These are phyloP conservation scores for Entomobrya multifasciata DNA, from an alignment of 2,888 invertebrate species.

Conservation along the genomic window DNA sequence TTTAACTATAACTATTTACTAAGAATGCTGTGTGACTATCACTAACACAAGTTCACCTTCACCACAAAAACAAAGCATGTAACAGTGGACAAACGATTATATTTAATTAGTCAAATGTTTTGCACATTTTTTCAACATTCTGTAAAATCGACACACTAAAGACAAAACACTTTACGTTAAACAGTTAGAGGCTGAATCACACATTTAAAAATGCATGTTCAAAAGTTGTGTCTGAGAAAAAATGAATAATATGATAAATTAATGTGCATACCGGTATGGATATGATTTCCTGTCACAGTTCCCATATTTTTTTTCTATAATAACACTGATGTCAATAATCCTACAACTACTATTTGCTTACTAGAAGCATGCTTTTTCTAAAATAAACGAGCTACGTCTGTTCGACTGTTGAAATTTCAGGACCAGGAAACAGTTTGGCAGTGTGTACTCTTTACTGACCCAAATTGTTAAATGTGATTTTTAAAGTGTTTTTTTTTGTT, in stretches of 20 bases:
- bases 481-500: neutral
- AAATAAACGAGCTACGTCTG: neutral
- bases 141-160: neutral
- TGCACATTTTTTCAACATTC: neutral
- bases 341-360: neutral
- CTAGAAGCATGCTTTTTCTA: neutral
- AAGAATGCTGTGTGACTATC: neutral
- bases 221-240: too few relatives aligned
- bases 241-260: neutral
- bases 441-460: slow-evolving; percentile 14
- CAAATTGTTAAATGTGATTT: slow-evolving; percentile 11
- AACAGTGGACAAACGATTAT: too few relatives aligned
- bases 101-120: neutral
- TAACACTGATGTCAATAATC: too few relatives aligned
- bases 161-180: neutral
- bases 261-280: slow-evolving; percentile 3
- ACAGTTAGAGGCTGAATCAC: too few relatives aligned
- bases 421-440: slow-evolving; percentile 20
- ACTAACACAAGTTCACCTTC: too few relatives aligned
- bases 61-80: neutral
- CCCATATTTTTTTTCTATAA: slow-evolving; percentile 28
- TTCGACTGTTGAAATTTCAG: neutral
- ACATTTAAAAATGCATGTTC: neutral
- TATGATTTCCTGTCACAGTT: neutral
- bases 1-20: neutral